A percentile compares a stretch with the other conserved stretches of the same genome.
phyloP scores from a whole-genome alignment of 2,113 vertebrate genomes.

The Bufo gargarizans region DNA sequence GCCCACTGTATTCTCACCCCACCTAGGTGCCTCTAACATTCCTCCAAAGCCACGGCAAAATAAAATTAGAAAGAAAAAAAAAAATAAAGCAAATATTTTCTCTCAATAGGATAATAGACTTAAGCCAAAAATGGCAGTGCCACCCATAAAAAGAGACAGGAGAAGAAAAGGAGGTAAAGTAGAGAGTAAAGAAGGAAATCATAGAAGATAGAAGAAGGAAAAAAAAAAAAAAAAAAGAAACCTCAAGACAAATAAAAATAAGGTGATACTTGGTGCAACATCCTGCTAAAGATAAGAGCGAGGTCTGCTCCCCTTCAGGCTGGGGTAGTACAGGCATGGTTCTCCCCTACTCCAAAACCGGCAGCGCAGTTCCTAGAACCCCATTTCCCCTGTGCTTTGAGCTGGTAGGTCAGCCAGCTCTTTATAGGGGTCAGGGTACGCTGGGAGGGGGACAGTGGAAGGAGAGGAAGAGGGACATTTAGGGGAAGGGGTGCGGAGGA shows the following conservation, averaged over 20 bases:
- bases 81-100: constrained; percentile 46
- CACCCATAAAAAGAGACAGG: constrained; percentile 68
- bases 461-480: constrained; percentile 59
- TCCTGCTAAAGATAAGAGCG: constrained; percentile 66
- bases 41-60: constrained; percentile 55
- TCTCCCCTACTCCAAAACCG: constrained; percentile 26
- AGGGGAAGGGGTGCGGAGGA: constrained; percentile 34
- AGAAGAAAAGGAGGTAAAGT: constrained; percentile 57
- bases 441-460: constrained; percentile 63
- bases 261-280: constrained; percentile 70
- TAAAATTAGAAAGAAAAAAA: constrained; percentile 24
- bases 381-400: constrained; percentile 52
- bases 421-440: constrained; percentile 69
- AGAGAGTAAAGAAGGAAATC: constrained; percentile 48
- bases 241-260: constrained; percentile 71
- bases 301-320: constrained; percentile 62
- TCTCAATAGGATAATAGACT: constrained; percentile 54
- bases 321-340: constrained; percentile 44
- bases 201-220: constrained; percentile 33
- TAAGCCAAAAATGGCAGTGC: constrained; percentile 73
- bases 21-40: constrained; percentile 39
- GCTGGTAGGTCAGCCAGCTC: constrained; percentile 48
- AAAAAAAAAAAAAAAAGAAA: constrained; percentile 49
- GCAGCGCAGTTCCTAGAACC: constrained; percentile 41
- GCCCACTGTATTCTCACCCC: constrained; percentile 23